Base-by-base conservation (phyloP, 2,888 invertebrate species). In the Tigriopus californicus region DNA sequence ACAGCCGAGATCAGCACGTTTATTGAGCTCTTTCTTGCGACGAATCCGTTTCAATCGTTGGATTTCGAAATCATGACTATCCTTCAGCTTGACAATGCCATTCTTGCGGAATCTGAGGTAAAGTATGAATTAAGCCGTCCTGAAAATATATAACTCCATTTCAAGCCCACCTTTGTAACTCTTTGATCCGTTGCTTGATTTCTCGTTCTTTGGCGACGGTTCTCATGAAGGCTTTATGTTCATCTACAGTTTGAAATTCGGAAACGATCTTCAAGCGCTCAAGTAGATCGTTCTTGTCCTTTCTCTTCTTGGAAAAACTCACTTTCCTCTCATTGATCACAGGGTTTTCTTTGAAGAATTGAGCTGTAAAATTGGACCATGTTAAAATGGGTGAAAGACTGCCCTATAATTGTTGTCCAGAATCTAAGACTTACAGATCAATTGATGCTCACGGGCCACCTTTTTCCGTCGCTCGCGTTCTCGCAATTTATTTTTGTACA, bases 401-500 rank as follows among this genome's bases (percentile, higher is more conserved):
- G 44, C n/a, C n/a, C n/a, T n/a, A n/a, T n/a, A n/a, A n/a, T n/a
- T n/a, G n/a, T n/a, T n/a, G n/a, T n/a, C n/a, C n/a, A n/a, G n/a
- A n/a, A n/a, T n/a, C n/a, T 11, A 89, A 70, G 89, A 90, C 64
- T 85, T 80, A 0, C 86, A 80, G 2, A 91, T 88, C 18, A 95
- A 76, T 66, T 89, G 90, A 73, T 84, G 92, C 70, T 92, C 91
- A 56, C 89, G 76, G 15, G 88, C 88, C 58, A 94, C 79, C 59
- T 88, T 77, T 79, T 94, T 94, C 70, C 91, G 77, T 64, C 89
- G 77, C 48, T 85, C 85, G 63, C 94, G 76, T 70, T 94, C 94
- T 57, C 87, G 75, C 57, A 91, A 71, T 63, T 86, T 76, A 62
- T 85, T 76, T 5, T 83, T 83, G 69, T 92, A 94, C 75, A 90